phyloP scores from a whole-genome alignment of 64 coral and sea anemone species.

The Platygyra sinensis region DNA sequence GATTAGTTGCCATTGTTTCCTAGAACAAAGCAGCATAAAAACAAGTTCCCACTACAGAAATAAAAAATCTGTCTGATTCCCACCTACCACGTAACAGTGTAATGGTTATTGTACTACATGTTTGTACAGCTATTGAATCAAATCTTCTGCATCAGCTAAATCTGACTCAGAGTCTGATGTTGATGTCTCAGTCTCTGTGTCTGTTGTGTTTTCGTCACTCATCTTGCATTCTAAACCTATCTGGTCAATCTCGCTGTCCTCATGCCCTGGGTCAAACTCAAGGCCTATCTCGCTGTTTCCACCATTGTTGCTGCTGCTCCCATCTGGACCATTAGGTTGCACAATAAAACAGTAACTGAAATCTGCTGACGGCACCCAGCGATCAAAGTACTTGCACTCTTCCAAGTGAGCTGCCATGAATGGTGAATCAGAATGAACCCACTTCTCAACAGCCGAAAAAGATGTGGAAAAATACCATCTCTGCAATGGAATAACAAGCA shows the following conservation, averaged over 20 bases:
- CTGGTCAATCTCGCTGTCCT: neutral
- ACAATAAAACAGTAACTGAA: slow-evolving; percentile 65
- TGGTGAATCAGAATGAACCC: slow-evolving; percentile 83
- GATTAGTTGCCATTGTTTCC: too few relatives aligned
- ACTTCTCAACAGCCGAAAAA: slow-evolving; percentile 69
- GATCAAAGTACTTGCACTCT: slow-evolving; percentile 87
- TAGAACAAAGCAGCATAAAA: too few relatives aligned
- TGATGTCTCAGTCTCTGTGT: neutral
- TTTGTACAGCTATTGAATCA: neutral
- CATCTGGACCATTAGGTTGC: neutral
- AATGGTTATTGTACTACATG: neutral
- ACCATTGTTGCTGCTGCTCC: neutral
- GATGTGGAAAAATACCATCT: slow-evolving; percentile 90
- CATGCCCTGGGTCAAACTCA: neutral
- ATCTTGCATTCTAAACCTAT: slow-evolving; percentile 23
- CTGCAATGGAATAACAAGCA: slow-evolving; percentile 47
- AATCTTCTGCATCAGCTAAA: neutral
- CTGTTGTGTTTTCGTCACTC: neutral
- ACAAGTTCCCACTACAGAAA: too few relatives aligned
- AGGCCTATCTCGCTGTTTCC: slow-evolving; percentile 1
- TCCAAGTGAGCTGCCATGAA: slow-evolving; percentile 84
- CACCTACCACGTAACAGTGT: neutral
- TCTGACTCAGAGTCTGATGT: neutral
- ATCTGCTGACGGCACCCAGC: slow-evolving; percentile 43
- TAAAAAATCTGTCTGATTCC: neutral